Base-by-base conservation (phyloP, 1,140 invertebrate genomes). In the Cecropterus lyciades region DNA sequence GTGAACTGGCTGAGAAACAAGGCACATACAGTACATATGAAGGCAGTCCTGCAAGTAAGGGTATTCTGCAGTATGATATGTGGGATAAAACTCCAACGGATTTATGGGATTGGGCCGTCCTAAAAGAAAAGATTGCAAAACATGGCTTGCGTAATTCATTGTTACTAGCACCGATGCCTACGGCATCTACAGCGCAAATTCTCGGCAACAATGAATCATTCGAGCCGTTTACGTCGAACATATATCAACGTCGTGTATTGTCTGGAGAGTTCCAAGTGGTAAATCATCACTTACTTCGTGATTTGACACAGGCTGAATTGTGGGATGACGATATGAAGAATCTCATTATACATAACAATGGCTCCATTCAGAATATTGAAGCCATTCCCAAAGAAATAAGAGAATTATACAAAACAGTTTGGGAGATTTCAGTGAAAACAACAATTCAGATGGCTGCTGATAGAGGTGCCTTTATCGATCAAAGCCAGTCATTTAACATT, bases 281-380 rank as follows among this genome's bases (percentile, higher is more conserved):
- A 0, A 99, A 99, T 92, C 98, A 98, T 75, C 99, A 99, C 93
- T 93, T 99, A 33, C 84, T 99, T 5, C 96, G 96, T 80, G 99
- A 99, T 93, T 92, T 99, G 52, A 98, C 98, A 0, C 97, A 99
- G 70, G 91, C 93, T 45, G 95, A 96, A 59, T 91, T 99, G 7
- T 99, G 99, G 99, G 95, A 97, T 92, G 97, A 99, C 64, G 95
- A 98, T n/a, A 98, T 99, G 96, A 99, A 99, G 87, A 99, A 99
- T 90, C 93, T 97, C 75, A 95, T 99, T 0, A 98, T 99, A 73
- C 95, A 97, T 11, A 94, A 96, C 70, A 96, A 96, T 90, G 99
- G 99, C 27, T 99, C 99, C 0, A 95, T 99, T 75, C 98, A 99
- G 94, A 95, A 96, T 70, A 98, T 99, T 74, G 95, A 95, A 14